Evolutionary conservation across 1,140 invertebrate species (phyloP), one percentile per base, ranked within the genome.

Genomic region (Diuraphis noxia): DNA sequence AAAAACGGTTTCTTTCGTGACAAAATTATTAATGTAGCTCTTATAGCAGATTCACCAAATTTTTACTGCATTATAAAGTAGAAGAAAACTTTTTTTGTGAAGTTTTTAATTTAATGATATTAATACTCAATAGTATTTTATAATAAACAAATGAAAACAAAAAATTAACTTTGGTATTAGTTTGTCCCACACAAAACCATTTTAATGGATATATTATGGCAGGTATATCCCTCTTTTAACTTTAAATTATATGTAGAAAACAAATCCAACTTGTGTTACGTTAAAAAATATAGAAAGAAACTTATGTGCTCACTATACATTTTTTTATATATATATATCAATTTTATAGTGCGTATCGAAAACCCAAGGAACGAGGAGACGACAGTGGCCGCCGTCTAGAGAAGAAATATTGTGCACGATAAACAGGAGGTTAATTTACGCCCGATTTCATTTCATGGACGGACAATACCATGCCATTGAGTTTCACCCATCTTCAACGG

Each of bases 371-470:
- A 98, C 98, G 8, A 95, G 97, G 46, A 95, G 97, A 43, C 95
- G 98, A 0, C 97, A 98, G 92, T 98, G 97, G 95, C 97, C 98
- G n/a, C 98, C 98, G 10, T 98, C 98, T 17, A 96, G 97, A 88
- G 97, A 98, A 93, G 98, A 99, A 94, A 97, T 99, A 92, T 95
- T 98, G 92, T 99, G 98, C 93, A 98, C 98, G 1, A 97, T 98
- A 30, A 98, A 98, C 93, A 95, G 98, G 81, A 95, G 98, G 92
- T 97, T 97, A 10, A 97, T 99, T 92, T 98, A 98, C 93, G 97
- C 98, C 1, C 96, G 97, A 84, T 98, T 99, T 93, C 96, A 98
- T 94, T 97, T 99, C 93, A 97, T 99, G 95, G 98, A 99, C 94
- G 98, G 98, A 6, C 98, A 98, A 93, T 98, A 98, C 93, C 97